Evolutionary conservation across 2,888 invertebrate species (phyloP).

Genomic region (Mechanitis mazaeus): DNA sequence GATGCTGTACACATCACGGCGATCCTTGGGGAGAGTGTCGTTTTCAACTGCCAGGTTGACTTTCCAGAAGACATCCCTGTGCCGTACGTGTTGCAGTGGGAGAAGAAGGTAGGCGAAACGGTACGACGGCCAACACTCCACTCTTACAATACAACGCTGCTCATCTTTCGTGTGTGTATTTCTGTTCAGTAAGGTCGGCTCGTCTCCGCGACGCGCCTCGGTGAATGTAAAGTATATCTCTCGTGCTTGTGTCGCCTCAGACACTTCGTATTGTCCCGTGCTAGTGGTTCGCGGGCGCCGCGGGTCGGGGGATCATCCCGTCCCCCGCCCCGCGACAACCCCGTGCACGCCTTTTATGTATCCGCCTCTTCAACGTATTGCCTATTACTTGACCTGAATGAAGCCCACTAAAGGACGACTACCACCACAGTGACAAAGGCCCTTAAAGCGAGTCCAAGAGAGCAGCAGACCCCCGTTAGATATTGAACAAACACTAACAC

Average conservation of each 20-base stretch:
- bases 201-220: slow-evolving; percentile 69
- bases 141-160: slow-evolving; percentile 76
- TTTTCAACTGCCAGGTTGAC: slow-evolving; percentile 98
- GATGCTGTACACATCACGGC: slow-evolving; percentile 98
- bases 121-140: slow-evolving; percentile 85
- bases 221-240: slow-evolving; percentile 70
- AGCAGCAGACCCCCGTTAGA: slow-evolving; percentile 78
- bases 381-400: slow-evolving; percentile 57
- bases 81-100: slow-evolving; percentile 99
- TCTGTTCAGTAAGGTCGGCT: slow-evolving; percentile 76
- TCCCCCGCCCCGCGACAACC: slow-evolving; percentile 61
- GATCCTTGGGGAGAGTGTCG: slow-evolving; percentile 96
- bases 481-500: slow-evolving; percentile 68
- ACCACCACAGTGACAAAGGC: slow-evolving; percentile 76
- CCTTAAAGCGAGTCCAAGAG: slow-evolving; percentile 77
- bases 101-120: slow-evolving; percentile 99
- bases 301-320: slow-evolving; percentile 51
- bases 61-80: slow-evolving; percentile 96
- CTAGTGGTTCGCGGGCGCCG: slow-evolving; percentile 62
- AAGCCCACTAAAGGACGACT: slow-evolving; percentile 50
- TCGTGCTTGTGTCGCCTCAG: slow-evolving; percentile 57
- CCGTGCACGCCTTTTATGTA: slow-evolving; percentile 64
- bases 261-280: slow-evolving; percentile 61
- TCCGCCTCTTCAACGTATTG: slow-evolving; percentile 58
- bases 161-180: slow-evolving; percentile 75